phyloP scores from a whole-genome alignment of 2,113 vertebrate genomes.

The Coptodon bakossiorum region DNA sequence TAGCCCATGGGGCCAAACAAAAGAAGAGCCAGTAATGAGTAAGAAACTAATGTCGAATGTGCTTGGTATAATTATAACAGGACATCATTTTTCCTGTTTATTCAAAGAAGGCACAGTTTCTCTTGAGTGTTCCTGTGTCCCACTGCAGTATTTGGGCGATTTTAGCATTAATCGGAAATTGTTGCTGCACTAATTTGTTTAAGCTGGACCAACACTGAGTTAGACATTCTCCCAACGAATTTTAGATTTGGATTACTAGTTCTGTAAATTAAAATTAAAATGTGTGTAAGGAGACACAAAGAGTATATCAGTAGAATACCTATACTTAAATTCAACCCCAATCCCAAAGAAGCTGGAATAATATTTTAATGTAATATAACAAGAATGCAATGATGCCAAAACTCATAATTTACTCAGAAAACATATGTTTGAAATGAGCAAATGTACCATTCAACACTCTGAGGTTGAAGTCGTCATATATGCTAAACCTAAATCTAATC shows the following conservation, averaged over 20 bases:
- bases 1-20: constrained; percentile 16
- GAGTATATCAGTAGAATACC: background rate
- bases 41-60: background rate
- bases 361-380: background rate
- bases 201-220: background rate
- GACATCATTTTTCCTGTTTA: background rate
- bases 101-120: background rate
- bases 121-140: background rate
- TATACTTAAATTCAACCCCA: background rate
- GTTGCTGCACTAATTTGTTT: background rate
- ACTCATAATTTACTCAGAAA: background rate
- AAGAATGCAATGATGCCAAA: background rate
- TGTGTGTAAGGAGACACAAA: background rate
- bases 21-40: background rate
- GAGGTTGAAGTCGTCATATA: background rate
- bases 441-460: background rate
- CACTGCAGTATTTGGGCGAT: background rate
- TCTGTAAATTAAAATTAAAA: background rate
- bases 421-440: background rate
- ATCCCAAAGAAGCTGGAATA: background rate
- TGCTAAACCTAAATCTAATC: background rate
- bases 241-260: background rate
- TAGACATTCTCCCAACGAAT: background rate
- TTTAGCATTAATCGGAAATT: background rate
- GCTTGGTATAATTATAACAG: background rate